Percentiles rank a stretch among this genome's conserved stretches.
phyloP scores from a whole-genome alignment of 2,888 invertebrate species.

The Tinea pellionella region DNA sequence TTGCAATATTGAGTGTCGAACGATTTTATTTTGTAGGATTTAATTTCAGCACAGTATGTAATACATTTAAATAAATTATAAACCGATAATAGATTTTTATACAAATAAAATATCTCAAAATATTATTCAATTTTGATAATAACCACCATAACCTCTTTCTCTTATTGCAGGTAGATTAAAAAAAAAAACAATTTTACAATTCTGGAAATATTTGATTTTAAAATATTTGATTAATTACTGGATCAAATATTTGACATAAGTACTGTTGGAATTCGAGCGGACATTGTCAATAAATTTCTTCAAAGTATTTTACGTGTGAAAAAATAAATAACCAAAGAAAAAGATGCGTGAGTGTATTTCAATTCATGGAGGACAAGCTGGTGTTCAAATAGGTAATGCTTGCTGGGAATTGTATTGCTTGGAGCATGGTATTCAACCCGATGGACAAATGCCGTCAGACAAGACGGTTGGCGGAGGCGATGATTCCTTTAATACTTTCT shows the following conservation, averaged over 20 bases:
- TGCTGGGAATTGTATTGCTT: constrained; percentile 88
- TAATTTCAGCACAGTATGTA: no score
- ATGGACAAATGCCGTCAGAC: constrained; percentile 89
- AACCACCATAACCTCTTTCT: no score
- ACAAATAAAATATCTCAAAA: no score
- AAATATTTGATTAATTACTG: background rate
- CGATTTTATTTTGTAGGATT: no score
- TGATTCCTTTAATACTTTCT: constrained; percentile 94
- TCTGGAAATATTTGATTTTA: background rate
- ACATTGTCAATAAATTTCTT: background rate
- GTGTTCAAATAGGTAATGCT: constrained; percentile 89
- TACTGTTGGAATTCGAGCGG: background rate
- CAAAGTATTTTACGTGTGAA: background rate
- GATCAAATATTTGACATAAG: background rate
- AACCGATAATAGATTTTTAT: no score
- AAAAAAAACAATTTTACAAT: background rate
- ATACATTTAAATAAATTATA: no score
- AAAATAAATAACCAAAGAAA: constrained; percentile 17
- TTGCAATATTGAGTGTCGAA: no score
- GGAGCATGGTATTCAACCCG: constrained; percentile 86
- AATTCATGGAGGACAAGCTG: constrained; percentile 64
- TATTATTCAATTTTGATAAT: no score
- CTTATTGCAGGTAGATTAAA: background rate
- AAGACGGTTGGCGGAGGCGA: constrained; percentile 86
- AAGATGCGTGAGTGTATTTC: constrained; percentile 63